These are phyloP conservation scores for Drosophila miranda DNA, from an alignment of 1,140 invertebrate species.

Conservation along the genomic window DNA sequence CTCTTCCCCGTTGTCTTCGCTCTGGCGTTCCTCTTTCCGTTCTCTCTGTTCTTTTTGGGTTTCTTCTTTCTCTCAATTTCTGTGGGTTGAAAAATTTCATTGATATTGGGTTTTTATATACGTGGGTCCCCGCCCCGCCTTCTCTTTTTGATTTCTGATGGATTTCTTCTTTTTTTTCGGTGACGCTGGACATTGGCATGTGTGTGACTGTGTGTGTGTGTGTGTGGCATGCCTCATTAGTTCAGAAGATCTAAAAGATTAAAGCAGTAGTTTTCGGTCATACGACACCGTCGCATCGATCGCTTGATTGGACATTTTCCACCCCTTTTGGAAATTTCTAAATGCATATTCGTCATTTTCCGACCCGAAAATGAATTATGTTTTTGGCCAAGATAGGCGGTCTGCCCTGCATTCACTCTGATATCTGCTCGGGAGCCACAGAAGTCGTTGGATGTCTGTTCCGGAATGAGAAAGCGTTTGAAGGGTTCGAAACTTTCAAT, in stretches of 20 bases:
- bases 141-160: slow-evolving; percentile 46
- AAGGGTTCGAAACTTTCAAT: too few species aligned
- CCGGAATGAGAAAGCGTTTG: too few species aligned
- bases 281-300: not conserved
- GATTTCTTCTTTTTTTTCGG: slow-evolving; percentile 59
- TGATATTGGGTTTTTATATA: slow-evolving; percentile 72
- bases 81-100: slow-evolving; percentile 75
- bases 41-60: slow-evolving; percentile 3
- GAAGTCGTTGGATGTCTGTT: too few species aligned
- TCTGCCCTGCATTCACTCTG: too few species aligned
- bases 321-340: not conserved
- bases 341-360: not conserved
- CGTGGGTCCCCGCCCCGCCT: slow-evolving; percentile 40
- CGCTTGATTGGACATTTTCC: too few species aligned
- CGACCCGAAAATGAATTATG: not conserved
- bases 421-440: too few species aligned
- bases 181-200: slow-evolving; percentile 47
- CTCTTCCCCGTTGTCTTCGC: slow-evolving; percentile 14
- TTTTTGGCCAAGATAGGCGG: not conserved
- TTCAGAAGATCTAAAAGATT: slow-evolving; percentile 31
- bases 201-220: slow-evolving; percentile 16
- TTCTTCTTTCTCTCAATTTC: slow-evolving; percentile 62
- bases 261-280: slow-evolving; percentile 14
- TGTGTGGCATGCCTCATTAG: slow-evolving; percentile 61
- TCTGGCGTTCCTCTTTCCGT: slow-evolving; percentile 2